phyloP scores from a whole-genome alignment of 2,888 invertebrate genomes.

The Agriopis aurantiaria region DNA sequence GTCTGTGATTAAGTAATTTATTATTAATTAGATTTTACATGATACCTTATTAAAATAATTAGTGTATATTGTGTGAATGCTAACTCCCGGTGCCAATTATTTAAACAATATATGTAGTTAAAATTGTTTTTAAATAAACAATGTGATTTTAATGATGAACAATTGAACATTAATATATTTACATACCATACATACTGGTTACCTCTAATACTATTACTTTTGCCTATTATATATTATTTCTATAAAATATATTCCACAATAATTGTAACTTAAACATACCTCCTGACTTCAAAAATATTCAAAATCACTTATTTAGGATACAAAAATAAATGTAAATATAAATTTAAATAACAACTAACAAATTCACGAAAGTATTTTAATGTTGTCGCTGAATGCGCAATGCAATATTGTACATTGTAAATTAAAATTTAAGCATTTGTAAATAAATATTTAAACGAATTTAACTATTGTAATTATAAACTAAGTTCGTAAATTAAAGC shows the following conservation, averaged over 20 bases:
- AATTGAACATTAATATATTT: too few relatives aligned
- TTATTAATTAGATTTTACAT: conserved; percentile 56
- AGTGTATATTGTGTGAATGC: conserved; percentile 39
- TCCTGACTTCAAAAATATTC: background rate
- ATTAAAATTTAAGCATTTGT: conserved; percentile 69
- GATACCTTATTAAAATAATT: conserved; percentile 33
- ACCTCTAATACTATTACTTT: background rate
- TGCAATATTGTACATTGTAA: conserved; percentile 73
- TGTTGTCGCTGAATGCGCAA: conserved; percentile 52
- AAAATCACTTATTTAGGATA: conserved; percentile 8
- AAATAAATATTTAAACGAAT: conserved; percentile 85
- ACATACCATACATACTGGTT: too few relatives aligned
- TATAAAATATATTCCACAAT: background rate
- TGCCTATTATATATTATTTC: background rate
- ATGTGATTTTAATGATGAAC: background rate
- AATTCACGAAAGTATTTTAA: conserved; percentile 44
- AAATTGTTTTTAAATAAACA: background rate
- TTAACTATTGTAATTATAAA: conserved; percentile 75
- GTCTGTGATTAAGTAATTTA: conserved; percentile 81
- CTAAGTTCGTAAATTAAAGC: conserved; percentile 43
- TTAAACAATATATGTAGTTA: conserved; percentile 7
- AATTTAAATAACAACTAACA: conserved; percentile 25
- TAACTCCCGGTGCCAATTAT: conserved; percentile 44
- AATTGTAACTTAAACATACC: conserved; percentile 3
- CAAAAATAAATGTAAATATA: conserved; percentile 56